Conservation (phyloP, 2,797 vertebrate genomes). For the Rhinatrema bivittatum region DNA sequence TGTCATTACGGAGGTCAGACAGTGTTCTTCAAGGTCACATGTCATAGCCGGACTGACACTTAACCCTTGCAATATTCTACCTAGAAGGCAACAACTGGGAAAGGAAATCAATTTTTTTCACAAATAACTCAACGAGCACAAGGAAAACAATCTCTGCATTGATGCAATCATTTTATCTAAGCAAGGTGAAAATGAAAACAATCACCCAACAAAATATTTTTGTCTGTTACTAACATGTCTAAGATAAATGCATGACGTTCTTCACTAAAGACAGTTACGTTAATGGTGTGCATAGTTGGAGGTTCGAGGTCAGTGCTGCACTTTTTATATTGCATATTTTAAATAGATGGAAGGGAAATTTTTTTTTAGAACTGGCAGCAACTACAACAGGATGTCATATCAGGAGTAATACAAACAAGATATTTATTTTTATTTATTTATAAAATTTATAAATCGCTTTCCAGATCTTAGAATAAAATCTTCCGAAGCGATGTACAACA, state of each 20-base stretch:
- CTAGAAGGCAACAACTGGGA: background rate
- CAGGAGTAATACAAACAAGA: too few species aligned
- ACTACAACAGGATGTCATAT: too few species aligned
- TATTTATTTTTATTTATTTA: too few species aligned
- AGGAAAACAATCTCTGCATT: slow-evolving; percentile 2
- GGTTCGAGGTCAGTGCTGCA: slow-evolving; percentile 13
- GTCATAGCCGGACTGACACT: background rate
- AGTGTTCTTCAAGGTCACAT: background rate
- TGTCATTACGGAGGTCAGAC: background rate
- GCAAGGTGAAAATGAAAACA: too few species aligned
- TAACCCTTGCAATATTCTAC: rapidly evolving
- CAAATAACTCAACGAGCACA: background rate
- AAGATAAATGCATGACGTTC: slow-evolving; percentile 38
- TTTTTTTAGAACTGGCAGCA: too few species aligned
- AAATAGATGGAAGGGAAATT: slow-evolving; percentile 14
- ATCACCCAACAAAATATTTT: slow-evolving; percentile 36
- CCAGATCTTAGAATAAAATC: too few species aligned
- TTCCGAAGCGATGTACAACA: too few species aligned
- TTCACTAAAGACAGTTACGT: slow-evolving; percentile 46
- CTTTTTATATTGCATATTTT: slow-evolving; percentile 6
- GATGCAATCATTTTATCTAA: too few species aligned
- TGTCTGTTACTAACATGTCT: slow-evolving; percentile 32
- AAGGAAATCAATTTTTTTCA: slow-evolving; percentile 23
- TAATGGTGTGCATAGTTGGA: slow-evolving; percentile 32
- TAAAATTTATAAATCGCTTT: too few species aligned